These are phyloP conservation scores for Tachuris rubrigastra DNA, from an alignment of 2,113 vertebrate genomes.

Conservation along the genomic window DNA sequence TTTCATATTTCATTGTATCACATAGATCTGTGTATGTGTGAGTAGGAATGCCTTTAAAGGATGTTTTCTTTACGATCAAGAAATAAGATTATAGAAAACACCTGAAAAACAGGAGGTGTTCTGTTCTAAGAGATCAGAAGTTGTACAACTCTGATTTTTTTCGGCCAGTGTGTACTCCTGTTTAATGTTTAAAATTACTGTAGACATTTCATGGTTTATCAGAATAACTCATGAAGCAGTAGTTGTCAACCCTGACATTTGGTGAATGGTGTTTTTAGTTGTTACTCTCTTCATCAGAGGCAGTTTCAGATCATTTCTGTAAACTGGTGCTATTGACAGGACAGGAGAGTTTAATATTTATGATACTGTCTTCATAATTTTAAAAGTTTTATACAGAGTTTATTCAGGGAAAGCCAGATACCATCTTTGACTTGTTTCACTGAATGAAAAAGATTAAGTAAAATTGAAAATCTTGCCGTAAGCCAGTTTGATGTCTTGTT, in stretches of 20 bases:
- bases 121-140: not conserved
- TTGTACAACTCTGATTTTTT: not conserved
- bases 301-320: not conserved
- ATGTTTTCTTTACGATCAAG: not conserved
- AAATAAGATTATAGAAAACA: not conserved
- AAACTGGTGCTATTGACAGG: not conserved
- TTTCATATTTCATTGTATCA: not conserved
- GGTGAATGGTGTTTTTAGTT: not conserved
- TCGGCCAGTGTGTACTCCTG: not conserved
- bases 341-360: conserved; percentile 5
- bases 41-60: not conserved
- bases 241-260: conserved; percentile 10
- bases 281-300: not conserved
- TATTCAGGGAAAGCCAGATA: not conserved
- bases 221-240: not conserved
- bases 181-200: not conserved
- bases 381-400: not conserved
- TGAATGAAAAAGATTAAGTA: not conserved
- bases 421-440: not conserved
- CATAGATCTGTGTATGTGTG: not conserved
- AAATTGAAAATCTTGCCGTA: not conserved
- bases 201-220: not conserved
- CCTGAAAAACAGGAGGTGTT: not conserved
- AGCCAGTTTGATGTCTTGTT: not conserved
- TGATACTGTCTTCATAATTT: not conserved